Percentiles rank a stretch among this genome's conserved stretches.
These are phyloP conservation scores for Drosophila nigromelanica DNA, from an alignment of 1,140 invertebrate species.

Conservation along the genomic window DNA sequence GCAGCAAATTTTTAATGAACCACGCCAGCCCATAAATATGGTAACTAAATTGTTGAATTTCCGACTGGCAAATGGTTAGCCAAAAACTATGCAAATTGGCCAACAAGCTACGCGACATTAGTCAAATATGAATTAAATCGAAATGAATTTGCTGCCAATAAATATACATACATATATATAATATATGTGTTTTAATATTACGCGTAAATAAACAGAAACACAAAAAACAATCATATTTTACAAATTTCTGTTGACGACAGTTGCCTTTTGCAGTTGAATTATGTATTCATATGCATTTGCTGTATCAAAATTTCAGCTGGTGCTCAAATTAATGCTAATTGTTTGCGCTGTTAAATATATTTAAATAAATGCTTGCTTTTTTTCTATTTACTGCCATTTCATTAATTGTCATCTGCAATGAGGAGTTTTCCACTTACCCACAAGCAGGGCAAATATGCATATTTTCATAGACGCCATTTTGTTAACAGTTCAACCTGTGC, in stretches of 20 bases:
- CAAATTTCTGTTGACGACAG: conserved; percentile 16
- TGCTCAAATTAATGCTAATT: conserved; percentile 59
- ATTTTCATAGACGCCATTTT: conserved; percentile 77
- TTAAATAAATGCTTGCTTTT: conserved; percentile 36
- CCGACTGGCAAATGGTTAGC: conserved; percentile 11
- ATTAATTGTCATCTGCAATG: conserved; percentile 58
- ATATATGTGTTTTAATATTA: conserved; percentile 18
- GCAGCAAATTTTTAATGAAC: conserved; percentile 70
- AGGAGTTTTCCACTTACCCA: conserved; percentile 70
- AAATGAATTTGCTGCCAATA: conserved; percentile 10
- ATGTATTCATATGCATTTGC: conserved; percentile 34
- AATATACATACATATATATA: too few relatives aligned
- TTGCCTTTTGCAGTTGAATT: conserved; percentile 10
- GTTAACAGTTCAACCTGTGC: conserved; percentile 57
- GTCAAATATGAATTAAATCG: conserved; percentile 28
- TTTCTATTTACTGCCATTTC: conserved; percentile 34
- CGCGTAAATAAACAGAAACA: not conserved
- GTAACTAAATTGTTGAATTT: conserved; percentile 51
- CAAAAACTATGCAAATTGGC: conserved; percentile 28
- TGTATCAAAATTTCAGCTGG: conserved; percentile 2
- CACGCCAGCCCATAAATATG: conserved; percentile 51
- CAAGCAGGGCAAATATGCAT: conserved; percentile 75
- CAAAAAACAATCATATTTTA: conserved; percentile 6
- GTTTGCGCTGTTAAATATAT: conserved; percentile 24
- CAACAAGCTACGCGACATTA: conserved; percentile 15